phyloP scores from a whole-genome alignment of 2,888 invertebrate genomes.

The Cataglyphis cursor region DNA sequence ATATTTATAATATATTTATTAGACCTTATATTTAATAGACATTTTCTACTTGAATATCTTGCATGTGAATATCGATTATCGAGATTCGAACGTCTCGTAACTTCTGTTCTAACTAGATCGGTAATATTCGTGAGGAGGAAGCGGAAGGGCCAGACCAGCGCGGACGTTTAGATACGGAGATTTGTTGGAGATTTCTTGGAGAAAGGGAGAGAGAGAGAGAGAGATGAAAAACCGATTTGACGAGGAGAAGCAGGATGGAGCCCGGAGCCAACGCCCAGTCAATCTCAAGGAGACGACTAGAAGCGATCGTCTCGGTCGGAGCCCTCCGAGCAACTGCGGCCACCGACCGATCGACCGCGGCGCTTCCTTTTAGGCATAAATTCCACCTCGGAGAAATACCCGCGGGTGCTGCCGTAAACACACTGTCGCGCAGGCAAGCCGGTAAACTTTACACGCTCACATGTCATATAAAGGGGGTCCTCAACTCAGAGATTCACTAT shows the following conservation, averaged over 20 bases:
- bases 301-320: conserved; percentile 34
- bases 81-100: neutral
- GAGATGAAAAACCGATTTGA: conserved; percentile 33
- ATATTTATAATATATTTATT: too few species aligned
- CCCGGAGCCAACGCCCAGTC: conserved; percentile 49
- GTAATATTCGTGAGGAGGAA: conserved; percentile 40
- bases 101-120: conserved; percentile 39
- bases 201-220: conserved; percentile 11
- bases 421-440: conserved; percentile 40
- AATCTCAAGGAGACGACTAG: conserved; percentile 50
- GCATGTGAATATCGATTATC: neutral
- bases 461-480: neutral
- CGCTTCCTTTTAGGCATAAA: conserved; percentile 52
- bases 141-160: conserved; percentile 28
- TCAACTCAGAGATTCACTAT: conserved; percentile 24
- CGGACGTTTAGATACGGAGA: conserved; percentile 45
- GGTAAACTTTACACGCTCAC: conserved; percentile 33
- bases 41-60: neutral
- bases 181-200: conserved; percentile 44
- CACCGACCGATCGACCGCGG: conserved; percentile 25
- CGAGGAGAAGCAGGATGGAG: conserved; percentile 26
- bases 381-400: conserved; percentile 27
- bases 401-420: conserved; percentile 34
- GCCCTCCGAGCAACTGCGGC: conserved; percentile 17
- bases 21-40: too few species aligned